Evolutionary conservation across 2,797 vertebrate genomes (phyloP).

Genomic region (Monodelphis domestica): DNA sequence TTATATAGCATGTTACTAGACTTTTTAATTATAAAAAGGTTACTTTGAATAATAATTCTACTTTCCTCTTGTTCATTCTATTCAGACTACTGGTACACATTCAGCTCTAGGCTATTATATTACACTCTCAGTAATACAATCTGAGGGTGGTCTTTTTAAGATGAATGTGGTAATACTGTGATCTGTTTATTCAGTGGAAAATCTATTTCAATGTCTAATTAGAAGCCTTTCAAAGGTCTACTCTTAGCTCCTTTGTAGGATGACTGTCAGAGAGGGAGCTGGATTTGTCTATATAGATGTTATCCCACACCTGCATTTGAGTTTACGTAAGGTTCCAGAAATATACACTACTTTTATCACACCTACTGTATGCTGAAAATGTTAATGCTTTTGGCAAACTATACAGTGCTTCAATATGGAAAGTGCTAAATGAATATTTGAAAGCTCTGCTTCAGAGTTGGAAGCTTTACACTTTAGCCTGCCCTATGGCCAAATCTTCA

Average conservation of each 20-base stretch:
- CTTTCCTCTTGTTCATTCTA: constrained; percentile 64
- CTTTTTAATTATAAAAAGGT: background rate
- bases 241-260: constrained; percentile 72
- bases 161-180: constrained; percentile 78
- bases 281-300: constrained; percentile 78
- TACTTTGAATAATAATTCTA: constrained; percentile 59
- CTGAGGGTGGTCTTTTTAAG: constrained; percentile 84
- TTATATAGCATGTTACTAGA: background rate
- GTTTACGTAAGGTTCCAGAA: constrained; percentile 78
- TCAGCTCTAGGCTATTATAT: constrained; percentile 73
- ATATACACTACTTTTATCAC: constrained; percentile 76
- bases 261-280: constrained; percentile 60
- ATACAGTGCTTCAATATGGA: constrained; percentile 71
- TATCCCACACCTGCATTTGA: constrained; percentile 77
- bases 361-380: constrained; percentile 72
- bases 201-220: constrained; percentile 82
- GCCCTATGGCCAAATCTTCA: constrained; percentile 47
- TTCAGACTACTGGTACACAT: constrained; percentile 67
- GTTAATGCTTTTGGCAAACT: constrained; percentile 73
- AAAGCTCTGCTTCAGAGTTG: constrained; percentile 53
- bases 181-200: constrained; percentile 83
- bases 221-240: constrained; percentile 82
- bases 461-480: constrained; percentile 61
- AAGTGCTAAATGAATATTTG: constrained; percentile 74
- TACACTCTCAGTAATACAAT: constrained; percentile 71